Evolutionary conservation across 1,140 invertebrate genomes (phyloP), one percentile per base, ranked within the genome.

Genomic region (Brachystomella parvula): DNA sequence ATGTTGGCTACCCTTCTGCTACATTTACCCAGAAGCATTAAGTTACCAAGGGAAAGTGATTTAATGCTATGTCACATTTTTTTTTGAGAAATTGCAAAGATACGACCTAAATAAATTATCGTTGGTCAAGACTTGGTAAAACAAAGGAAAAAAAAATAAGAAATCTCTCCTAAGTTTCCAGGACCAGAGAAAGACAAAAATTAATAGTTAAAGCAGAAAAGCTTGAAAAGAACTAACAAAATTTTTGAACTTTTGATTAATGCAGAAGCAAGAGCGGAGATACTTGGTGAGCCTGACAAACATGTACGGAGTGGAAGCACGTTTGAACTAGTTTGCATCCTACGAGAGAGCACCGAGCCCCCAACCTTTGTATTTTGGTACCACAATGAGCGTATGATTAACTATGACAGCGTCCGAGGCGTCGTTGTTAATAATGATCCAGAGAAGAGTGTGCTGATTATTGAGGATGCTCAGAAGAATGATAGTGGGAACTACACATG

Each of bases 351-450:
- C 57, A 92, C 90, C 1, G 89, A 89, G 75, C 81, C 85, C 56
- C 87, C 88, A 1, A 79, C 84, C n/a, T 89, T 84, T 78, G 86
- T 89, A 47, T 89, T 89, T 78, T 90, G 88, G 91, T 94, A 91
- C 78, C 90, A 92, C 21, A 63, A 32, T 53, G 59, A 67, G 32
- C 82, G 82, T 66, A 87, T 88, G 85, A 86, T 87, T 71, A 87
- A 87, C 75, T 88, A 91, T 77, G 90, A 92, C 78, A 80, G 84
- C 62, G 87, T 89, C 80, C 83, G 87, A 62, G 89, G 89, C 35
- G 86, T 90, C 71, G 91, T 90, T 74, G 89, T 90, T 19, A 89
- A 85, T 49, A 86, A 87, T 1, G 85, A 89, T 67, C 77, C 83
- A 29, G 73, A 71, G 26, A 74, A 76, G 29, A 77, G 76, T 47